phyloP scores from a whole-genome alignment of 1,140 invertebrate genomes.

The Drosophila dunni region DNA sequence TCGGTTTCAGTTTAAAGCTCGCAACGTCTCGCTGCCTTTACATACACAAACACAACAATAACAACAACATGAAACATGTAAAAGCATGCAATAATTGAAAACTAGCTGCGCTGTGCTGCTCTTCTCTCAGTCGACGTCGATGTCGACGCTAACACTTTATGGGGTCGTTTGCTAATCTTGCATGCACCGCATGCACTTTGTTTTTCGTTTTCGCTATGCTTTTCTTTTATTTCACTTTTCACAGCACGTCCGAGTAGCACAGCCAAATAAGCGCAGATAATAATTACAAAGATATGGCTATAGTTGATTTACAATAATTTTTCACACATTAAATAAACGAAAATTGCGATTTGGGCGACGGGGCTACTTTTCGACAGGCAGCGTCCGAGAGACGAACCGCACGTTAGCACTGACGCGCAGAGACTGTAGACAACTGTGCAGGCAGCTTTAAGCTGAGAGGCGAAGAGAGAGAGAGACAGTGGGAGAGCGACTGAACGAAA shows the following conservation, averaged over 20 bases:
- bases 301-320: slow-evolving; percentile 25
- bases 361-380: slow-evolving; percentile 43
- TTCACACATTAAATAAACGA: slow-evolving; percentile 39
- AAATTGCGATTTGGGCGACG: slow-evolving; percentile 21
- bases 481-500: slow-evolving; percentile 11
- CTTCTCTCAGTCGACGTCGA: slow-evolving; percentile 8
- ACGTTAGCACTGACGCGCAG: slow-evolving; percentile 40
- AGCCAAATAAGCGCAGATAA: slow-evolving; percentile 8
- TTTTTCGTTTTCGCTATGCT: slow-evolving; percentile 1
- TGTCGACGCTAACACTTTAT: slow-evolving; percentile 21
- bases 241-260: slow-evolving; percentile 22
- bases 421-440: slow-evolving; percentile 24
- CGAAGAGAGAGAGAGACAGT: slow-evolving; percentile 1
- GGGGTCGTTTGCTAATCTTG: slow-evolving; percentile 55
- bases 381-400: slow-evolving; percentile 45
- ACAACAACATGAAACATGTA: slow-evolving; percentile 16
- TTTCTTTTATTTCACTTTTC: slow-evolving; percentile 51
- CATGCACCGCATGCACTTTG: slow-evolving; percentile 44
- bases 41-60: slow-evolving; percentile 36
- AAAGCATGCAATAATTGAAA: slow-evolving; percentile 57
- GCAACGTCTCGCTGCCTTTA: slow-evolving; percentile 61
- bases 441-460: slow-evolving; percentile 13
- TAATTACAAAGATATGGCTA: slow-evolving; percentile 22
- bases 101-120: slow-evolving; percentile 23
- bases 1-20: slow-evolving; percentile 46